Percentiles rank a stretch among this genome's conserved stretches.
Evolutionary conservation across 2,113 vertebrate species (phyloP).

Genomic region (Epinephelus moara): DNA sequence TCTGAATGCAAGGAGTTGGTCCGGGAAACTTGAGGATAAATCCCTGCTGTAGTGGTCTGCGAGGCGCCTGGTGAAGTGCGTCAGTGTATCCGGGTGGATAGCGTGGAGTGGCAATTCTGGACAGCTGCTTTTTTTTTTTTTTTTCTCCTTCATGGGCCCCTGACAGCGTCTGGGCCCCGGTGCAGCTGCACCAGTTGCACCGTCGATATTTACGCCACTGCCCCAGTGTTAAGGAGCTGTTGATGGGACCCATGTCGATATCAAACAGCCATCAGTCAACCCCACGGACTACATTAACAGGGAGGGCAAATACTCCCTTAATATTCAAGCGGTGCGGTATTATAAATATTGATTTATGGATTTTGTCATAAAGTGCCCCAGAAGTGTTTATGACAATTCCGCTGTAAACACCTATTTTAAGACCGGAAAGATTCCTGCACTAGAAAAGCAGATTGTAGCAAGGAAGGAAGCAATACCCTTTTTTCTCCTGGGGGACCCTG

Average conservation of each 20-base stretch:
- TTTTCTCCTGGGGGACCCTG: not conserved
- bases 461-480: not conserved
- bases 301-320: not conserved
- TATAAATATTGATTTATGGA: not conserved
- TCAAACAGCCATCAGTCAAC: not conserved
- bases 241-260: not conserved
- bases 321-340: not conserved
- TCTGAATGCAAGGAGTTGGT: no score
- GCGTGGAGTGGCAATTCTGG: no score
- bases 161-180: no score
- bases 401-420: not conserved
- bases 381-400: not conserved
- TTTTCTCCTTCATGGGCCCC: no score
- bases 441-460: not conserved
- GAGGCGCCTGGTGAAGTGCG: no score
- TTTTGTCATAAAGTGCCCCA: not conserved
- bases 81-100: no score
- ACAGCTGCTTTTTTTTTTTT: no score
- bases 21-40: no score
- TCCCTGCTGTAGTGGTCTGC: no score
- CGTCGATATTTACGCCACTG: not conserved
- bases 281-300: not conserved
- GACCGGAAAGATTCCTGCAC: not conserved
- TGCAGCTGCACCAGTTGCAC: no score
- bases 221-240: not conserved